A percentile compares a stretch with the other conserved stretches of the same genome.
These are phyloP conservation scores for Scotopteryx bipunctaria DNA, from an alignment of 2,888 invertebrate species.

Conservation along the genomic window DNA sequence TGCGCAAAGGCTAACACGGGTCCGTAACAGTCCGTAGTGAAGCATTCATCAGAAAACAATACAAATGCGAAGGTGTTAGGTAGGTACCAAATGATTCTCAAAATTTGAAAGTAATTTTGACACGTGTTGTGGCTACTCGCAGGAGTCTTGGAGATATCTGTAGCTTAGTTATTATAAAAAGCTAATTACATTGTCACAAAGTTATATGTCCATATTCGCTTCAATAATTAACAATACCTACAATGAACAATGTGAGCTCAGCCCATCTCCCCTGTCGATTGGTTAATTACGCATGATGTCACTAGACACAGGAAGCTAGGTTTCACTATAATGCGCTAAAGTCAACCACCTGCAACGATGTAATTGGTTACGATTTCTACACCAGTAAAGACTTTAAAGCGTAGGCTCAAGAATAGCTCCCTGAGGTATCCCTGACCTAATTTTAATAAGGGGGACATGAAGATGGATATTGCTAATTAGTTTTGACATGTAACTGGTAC, in stretches of 20 bases:
- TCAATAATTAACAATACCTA: neutral
- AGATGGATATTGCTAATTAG: neutral
- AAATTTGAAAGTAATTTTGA: too few relatives aligned
- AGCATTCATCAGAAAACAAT: too few relatives aligned
- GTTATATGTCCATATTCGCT: neutral
- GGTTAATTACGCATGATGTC: constrained; percentile 13
- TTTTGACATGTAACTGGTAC: neutral
- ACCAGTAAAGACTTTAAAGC: neutral
- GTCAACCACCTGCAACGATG: constrained; percentile 3
- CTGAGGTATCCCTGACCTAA: constrained; percentile 14
- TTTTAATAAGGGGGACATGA: neutral
- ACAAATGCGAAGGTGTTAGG: too few relatives aligned
- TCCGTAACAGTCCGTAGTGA: too few relatives aligned
- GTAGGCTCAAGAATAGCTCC: constrained; percentile 16
- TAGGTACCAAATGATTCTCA: too few relatives aligned
- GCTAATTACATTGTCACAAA: too few relatives aligned
- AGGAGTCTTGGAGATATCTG: too few relatives aligned
- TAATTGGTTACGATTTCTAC: constrained; percentile 1
- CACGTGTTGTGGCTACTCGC: too few relatives aligned
- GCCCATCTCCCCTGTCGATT: constrained; percentile 11
- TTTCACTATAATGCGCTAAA: constrained; percentile 8
- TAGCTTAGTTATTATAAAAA: too few relatives aligned
- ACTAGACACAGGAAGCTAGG: neutral
- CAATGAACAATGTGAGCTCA: neutral
- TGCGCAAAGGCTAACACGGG: too few relatives aligned